Evolutionary conservation across 1,140 invertebrate genomes (phyloP).

Genomic region (Choristoneura fumiferana): DNA sequence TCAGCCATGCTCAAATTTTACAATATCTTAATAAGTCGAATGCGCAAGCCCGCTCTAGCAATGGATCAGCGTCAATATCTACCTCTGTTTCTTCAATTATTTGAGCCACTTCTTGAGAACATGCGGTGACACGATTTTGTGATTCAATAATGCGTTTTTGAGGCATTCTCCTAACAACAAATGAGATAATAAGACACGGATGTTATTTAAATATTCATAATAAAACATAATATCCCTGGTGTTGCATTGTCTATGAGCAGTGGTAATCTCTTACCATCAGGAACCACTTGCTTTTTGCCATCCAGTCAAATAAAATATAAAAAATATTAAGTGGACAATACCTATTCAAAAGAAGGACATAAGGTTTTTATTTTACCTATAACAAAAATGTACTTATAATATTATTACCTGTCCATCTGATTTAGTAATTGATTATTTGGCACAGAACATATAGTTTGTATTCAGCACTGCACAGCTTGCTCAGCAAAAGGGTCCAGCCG

Average conservation of each 20-base stretch:
- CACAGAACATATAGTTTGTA: conserved; percentile 81
- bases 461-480: conserved; percentile 87
- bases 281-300: too few relatives aligned
- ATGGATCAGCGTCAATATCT: conserved; percentile 91
- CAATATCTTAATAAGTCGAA: conserved; percentile 92
- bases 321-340: too few relatives aligned
- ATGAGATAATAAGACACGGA: too few relatives aligned
- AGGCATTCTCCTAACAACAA: conserved; percentile 91
- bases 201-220: too few relatives aligned
- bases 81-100: conserved; percentile 89
- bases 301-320: too few relatives aligned
- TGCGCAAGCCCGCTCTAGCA: conserved; percentile 87
- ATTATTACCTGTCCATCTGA: conserved; percentile 79
- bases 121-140: conserved; percentile 86
- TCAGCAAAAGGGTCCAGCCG: conserved; percentile 90
- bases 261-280: too few relatives aligned
- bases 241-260: too few relatives aligned
- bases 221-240: too few relatives aligned
- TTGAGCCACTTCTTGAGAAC: conserved; percentile 88
- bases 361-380: too few relatives aligned
- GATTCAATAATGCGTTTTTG: conserved; percentile 87
- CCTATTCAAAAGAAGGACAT: neutral
- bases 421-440: conserved; percentile 77
- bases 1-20: conserved; percentile 90
- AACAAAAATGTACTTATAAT: too few relatives aligned